Percentiles rank a stretch among this genome's conserved stretches.
These are phyloP conservation scores for Odontesthes bonariensis DNA, from an alignment of 2,113 vertebrate species.

Conservation along the genomic window DNA sequence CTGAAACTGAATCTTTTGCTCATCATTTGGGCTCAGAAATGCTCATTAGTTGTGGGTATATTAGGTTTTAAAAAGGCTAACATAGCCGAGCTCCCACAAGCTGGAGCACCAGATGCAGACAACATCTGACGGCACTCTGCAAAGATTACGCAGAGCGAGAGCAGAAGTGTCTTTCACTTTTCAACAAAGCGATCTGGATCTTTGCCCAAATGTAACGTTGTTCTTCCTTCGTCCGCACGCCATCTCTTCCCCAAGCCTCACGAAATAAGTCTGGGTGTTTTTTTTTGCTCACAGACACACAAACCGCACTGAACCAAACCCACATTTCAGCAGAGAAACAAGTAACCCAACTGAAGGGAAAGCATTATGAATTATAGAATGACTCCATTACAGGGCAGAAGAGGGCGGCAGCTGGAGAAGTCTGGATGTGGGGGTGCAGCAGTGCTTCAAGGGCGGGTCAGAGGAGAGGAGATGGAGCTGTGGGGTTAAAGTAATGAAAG, in stretches of 20 bases:
- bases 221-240: not conserved
- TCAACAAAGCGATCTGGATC: not conserved
- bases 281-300: not conserved
- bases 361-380: constrained; percentile 71
- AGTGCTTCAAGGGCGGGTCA: not conserved
- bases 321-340: not conserved
- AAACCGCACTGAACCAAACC: not conserved
- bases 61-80: not conserved
- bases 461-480: not conserved
- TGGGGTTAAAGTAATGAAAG: not conserved
- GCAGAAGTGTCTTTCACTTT: not conserved
- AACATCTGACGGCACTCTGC: too few species aligned
- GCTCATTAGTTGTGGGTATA: not conserved
- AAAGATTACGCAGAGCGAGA: not conserved
- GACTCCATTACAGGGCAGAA: constrained; percentile 44
- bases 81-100: not conserved
- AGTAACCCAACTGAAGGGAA: constrained; percentile 27
- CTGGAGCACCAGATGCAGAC: constrained; percentile 14
- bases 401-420: constrained; percentile 11
- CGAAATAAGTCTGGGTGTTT: not conserved
- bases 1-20: too few species aligned
- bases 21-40: not conserved
- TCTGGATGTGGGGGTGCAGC: not conserved
- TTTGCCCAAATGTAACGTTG: not conserved
- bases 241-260: not conserved